Percentiles rank a stretch among this genome's conserved stretches.
phyloP scores from a whole-genome alignment of 1,140 invertebrate species.

The Chymomyza costata region DNA sequence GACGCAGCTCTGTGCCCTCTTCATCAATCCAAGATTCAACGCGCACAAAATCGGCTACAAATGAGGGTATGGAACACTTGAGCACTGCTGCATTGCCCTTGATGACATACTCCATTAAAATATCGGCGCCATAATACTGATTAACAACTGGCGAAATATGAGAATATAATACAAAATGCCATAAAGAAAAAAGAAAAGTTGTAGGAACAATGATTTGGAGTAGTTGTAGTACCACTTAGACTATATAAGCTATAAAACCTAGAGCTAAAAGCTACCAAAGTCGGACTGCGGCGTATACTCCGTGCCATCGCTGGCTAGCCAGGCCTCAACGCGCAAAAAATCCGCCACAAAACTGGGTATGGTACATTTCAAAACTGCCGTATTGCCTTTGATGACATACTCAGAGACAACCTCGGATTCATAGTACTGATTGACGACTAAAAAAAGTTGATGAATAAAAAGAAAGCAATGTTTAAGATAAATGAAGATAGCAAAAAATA shows the following conservation, averaged over 20 bases:
- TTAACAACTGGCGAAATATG: slow-evolving; percentile 81
- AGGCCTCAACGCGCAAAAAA: slow-evolving; percentile 92
- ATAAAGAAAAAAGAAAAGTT: slow-evolving; percentile 7
- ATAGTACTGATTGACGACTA: slow-evolving; percentile 91
- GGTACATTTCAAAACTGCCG: slow-evolving; percentile 93
- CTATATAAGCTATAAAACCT: background rate
- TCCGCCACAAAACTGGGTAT: slow-evolving; percentile 94
- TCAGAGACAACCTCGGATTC: slow-evolving; percentile 94
- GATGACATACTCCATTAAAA: slow-evolving; percentile 83
- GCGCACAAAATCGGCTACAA: slow-evolving; percentile 83
- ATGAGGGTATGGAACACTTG: slow-evolving; percentile 82
- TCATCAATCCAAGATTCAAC: slow-evolving; percentile 81
- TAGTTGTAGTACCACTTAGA: slow-evolving; percentile 29
- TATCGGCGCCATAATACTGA: slow-evolving; percentile 87
- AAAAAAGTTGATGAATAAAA: slow-evolving; percentile 20
- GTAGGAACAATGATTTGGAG: too few relatives aligned
- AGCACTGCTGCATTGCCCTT: slow-evolving; percentile 82
- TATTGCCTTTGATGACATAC: slow-evolving; percentile 94
- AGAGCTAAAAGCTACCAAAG: slow-evolving; percentile 51
- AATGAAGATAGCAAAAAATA: background rate
- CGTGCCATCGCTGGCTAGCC: slow-evolving; percentile 87
- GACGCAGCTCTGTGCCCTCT: slow-evolving; percentile 75
- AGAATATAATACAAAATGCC: slow-evolving; percentile 7
- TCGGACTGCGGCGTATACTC: slow-evolving; percentile 77
- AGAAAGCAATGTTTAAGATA: slow-evolving; percentile 2